These are phyloP conservation scores for Drosophila gaucha DNA, from an alignment of 2,888 invertebrate species.

Conservation along the genomic window DNA sequence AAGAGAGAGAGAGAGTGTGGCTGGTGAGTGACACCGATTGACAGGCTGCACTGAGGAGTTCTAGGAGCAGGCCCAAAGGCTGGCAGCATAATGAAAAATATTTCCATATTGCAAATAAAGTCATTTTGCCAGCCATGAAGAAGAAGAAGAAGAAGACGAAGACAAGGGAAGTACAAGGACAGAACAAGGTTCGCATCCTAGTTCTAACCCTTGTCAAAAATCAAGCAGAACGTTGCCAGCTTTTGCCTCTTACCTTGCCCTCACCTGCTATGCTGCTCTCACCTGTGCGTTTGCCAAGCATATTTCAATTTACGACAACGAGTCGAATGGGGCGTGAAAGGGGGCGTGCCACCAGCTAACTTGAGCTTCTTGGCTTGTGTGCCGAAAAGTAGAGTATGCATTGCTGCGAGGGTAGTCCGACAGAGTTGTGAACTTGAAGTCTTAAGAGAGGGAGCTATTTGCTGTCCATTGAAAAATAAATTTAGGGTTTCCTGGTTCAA, in stretches of 20 bases:
- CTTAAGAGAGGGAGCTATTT: neutral
- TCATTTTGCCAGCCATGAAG: conserved; percentile 55
- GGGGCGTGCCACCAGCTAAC: conserved; percentile 2
- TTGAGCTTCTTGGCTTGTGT: conserved; percentile 35
- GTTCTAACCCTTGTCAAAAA: conserved; percentile 62
- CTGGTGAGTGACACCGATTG: conserved; percentile 71
- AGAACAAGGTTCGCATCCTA: conserved; percentile 17
- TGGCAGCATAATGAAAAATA: conserved; percentile 70
- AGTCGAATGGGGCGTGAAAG: neutral
- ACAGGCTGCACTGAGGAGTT: conserved; percentile 33
- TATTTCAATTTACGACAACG: conserved; percentile 55
- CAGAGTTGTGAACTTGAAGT: neutral
- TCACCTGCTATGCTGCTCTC: conserved; percentile 17
- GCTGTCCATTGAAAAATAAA: no score
- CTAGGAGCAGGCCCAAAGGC: conserved; percentile 6
- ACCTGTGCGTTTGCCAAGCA: conserved; percentile 42
- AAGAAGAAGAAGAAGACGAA: neutral
- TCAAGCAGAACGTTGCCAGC: conserved; percentile 43
- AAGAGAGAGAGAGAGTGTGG: neutral
- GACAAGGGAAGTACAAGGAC: conserved; percentile 23
- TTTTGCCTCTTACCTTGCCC: conserved; percentile 9
- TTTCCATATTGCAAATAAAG: conserved; percentile 80
- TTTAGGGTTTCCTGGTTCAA: no score
- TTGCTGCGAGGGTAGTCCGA: conserved; percentile 19
- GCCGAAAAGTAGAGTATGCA: conserved; percentile 27